Evolutionary conservation across 2,797 vertebrate species (phyloP).

Genomic region (Hapalemur alaotrensis): DNA sequence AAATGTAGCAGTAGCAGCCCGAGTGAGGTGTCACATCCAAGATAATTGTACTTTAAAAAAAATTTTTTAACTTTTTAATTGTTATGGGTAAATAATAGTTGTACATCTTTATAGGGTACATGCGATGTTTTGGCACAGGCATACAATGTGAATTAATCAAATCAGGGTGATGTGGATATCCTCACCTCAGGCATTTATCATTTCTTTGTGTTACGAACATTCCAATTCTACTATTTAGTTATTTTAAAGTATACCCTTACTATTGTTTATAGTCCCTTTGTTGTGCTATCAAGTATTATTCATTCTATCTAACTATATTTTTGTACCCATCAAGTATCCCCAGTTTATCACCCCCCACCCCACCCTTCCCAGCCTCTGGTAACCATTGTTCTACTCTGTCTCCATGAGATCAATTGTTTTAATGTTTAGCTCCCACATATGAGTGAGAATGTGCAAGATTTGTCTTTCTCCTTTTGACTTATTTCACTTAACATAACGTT

Average conservation of each 20-base stretch:
- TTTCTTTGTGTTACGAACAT: background rate
- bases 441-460: background rate
- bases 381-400: background rate
- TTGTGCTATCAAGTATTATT: background rate
- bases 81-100: background rate
- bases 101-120: background rate
- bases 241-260: background rate
- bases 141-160: background rate
- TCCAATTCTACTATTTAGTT: background rate
- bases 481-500: background rate
- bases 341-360: background rate
- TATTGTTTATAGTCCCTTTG: background rate
- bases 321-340: background rate
- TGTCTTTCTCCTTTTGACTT: background rate
- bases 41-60: slow-evolving; percentile 26
- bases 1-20: background rate
- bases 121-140: background rate
- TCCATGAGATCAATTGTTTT: background rate
- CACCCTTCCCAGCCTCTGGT: background rate
- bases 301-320: background rate
- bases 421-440: background rate
- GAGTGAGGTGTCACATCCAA: slow-evolving; percentile 23
- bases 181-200: background rate
- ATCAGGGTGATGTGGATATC: background rate
- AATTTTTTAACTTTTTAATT: background rate